Evolutionary conservation across 2,113 vertebrate species (phyloP).

Genomic region (Eidolon helvum): DNA sequence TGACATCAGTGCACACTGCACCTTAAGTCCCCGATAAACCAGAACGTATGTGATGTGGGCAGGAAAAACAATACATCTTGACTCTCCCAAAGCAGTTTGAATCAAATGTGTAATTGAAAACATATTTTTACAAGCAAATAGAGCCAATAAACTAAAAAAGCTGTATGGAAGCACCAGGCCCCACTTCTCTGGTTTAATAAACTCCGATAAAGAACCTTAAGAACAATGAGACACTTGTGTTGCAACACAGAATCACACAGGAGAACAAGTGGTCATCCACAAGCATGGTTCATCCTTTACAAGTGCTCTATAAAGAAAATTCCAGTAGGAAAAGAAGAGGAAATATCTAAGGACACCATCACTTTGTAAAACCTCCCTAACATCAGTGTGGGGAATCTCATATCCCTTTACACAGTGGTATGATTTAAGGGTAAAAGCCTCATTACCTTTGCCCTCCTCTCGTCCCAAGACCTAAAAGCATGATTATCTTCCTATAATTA

Average conservation of each 20-base stretch:
- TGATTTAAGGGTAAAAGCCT: background rate
- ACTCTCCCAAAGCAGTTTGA: slow-evolving; percentile 73
- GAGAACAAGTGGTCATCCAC: background rate
- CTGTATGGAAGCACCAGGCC: slow-evolving; percentile 64
- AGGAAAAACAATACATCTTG: slow-evolving; percentile 71
- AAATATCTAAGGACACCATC: background rate
- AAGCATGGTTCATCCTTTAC: background rate
- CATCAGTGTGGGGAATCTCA: background rate
- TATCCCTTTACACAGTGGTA: background rate
- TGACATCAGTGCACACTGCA: slow-evolving; percentile 33
- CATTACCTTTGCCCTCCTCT: background rate
- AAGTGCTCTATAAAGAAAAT: background rate
- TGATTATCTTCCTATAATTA: slow-evolving; percentile 2
- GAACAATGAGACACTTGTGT: slow-evolving; percentile 36
- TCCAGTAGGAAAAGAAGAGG: slow-evolving; percentile 8
- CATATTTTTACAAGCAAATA: slow-evolving; percentile 78
- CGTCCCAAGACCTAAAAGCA: background rate
- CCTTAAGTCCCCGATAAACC: slow-evolving; percentile 63
- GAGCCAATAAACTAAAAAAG: slow-evolving; percentile 73
- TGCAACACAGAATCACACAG: slow-evolving; percentile 28
- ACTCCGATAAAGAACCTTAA: slow-evolving; percentile 50
- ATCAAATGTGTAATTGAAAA: slow-evolving; percentile 81
- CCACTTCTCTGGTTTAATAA: slow-evolving; percentile 69
- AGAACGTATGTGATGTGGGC: slow-evolving; percentile 68
- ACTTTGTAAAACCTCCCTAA: background rate